phyloP scores from a whole-genome alignment of 2,113 vertebrate species.

The Ranitomeya imitator region DNA sequence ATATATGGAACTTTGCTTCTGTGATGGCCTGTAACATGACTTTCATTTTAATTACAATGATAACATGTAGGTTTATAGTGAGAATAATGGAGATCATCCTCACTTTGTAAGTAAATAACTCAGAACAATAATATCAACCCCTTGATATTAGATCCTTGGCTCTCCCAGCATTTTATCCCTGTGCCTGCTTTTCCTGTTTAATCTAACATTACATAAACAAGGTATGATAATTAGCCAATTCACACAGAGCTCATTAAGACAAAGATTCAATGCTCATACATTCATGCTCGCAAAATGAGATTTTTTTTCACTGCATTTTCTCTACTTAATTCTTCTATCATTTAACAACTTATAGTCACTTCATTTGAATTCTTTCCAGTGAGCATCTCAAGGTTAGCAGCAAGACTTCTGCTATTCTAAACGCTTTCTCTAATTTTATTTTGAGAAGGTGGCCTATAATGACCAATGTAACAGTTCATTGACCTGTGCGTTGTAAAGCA shows the following conservation, averaged over 20 bases:
- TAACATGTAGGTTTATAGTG: background rate
- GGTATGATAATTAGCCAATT: constrained; percentile 26
- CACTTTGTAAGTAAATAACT: constrained; percentile 18
- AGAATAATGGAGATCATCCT: constrained; percentile 5
- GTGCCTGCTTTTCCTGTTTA: background rate
- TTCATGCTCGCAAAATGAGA: background rate
- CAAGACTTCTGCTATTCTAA: constrained; percentile 47
- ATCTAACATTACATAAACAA: constrained; percentile 37
- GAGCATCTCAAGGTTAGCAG: constrained; percentile 23
- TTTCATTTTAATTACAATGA: background rate
- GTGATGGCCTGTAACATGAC: background rate
- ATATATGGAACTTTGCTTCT: too few species aligned
- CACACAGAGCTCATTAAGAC: constrained; percentile 21
- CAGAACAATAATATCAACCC: background rate
- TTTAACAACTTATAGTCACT: constrained; percentile 28
- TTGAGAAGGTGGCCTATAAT: constrained; percentile 53
- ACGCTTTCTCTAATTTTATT: constrained; percentile 38
- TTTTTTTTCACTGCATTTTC: background rate
- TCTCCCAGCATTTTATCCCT: background rate
- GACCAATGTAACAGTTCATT: constrained; percentile 57
- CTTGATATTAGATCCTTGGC: constrained; percentile 2
- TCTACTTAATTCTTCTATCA: constrained; percentile 10
- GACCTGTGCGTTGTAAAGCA: constrained; percentile 50
- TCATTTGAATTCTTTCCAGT: constrained; percentile 40
- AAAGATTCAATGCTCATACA: background rate